Evolutionary conservation across 2,113 vertebrate genomes (phyloP).

Genomic region (Morone saxatilis): DNA sequence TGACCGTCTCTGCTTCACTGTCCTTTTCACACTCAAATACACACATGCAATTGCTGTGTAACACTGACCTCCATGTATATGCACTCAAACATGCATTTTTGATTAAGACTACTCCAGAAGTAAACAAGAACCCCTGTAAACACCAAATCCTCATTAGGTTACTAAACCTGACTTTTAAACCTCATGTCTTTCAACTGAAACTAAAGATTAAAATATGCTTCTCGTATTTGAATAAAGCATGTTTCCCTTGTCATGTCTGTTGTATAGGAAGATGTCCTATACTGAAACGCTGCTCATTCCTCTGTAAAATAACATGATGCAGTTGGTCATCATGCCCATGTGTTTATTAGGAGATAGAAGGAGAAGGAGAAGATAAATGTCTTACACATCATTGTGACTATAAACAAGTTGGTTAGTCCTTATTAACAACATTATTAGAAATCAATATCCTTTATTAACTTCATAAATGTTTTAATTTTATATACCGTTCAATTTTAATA

Average conservation of each 20-base stretch:
- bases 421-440: too few species aligned
- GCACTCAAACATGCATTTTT: neutral
- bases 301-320: too few species aligned
- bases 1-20: slow-evolving; percentile 56
- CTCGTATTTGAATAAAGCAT: neutral
- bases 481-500: too few species aligned
- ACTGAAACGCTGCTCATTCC: too few species aligned
- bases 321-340: too few species aligned
- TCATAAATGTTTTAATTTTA: too few species aligned
- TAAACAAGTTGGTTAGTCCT: too few species aligned
- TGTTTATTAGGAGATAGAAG: too few species aligned
- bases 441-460: too few species aligned
- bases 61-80: slow-evolving; percentile 20
- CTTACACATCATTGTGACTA: too few species aligned
- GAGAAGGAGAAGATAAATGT: too few species aligned
- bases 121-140: neutral
- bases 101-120: neutral
- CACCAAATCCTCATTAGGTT: neutral
- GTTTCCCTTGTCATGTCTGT: neutral
- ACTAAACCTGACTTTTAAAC: neutral
- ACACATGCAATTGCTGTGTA: slow-evolving; percentile 9
- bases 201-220: neutral
- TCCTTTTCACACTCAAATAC: slow-evolving; percentile 40
- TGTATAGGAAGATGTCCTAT: neutral
- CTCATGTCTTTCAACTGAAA: neutral